phyloP scores from a whole-genome alignment of 2,113 vertebrate genomes.

The Pelecanus crispus region DNA sequence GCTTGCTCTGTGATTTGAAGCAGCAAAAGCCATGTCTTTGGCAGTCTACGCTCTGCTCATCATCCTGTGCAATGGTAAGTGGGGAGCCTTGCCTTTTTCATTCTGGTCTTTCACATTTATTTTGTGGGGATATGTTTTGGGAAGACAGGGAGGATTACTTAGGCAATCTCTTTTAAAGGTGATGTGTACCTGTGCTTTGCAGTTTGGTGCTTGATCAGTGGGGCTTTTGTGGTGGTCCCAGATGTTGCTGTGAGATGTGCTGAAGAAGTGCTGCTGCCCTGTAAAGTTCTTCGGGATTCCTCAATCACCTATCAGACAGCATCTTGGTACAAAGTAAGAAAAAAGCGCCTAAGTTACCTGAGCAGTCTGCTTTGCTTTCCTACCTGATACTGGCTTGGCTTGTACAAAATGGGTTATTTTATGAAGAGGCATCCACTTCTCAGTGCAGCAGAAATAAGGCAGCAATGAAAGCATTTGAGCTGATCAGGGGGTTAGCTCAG shows the following conservation, averaged over 20 bases:
- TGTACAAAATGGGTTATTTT: background rate
- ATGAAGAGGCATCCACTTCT: background rate
- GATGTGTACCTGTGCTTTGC: constrained; percentile 1
- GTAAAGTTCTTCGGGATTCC: constrained; percentile 38
- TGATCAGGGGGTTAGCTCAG: no score
- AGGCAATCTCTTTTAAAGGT: background rate
- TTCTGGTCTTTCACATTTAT: background rate
- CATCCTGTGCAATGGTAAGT: constrained; percentile 66
- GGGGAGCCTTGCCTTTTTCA: background rate
- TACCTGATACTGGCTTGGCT: background rate
- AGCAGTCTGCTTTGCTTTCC: background rate
- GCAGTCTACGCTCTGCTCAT: constrained; percentile 4
- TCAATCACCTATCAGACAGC: background rate
- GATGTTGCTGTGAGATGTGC: constrained; percentile 63
- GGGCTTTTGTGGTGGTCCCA: background rate
- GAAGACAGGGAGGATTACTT: background rate
- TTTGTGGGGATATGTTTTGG: background rate
- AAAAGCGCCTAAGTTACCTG: background rate
- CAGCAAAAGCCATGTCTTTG: background rate
- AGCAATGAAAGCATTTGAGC: background rate
- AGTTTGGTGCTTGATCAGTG: constrained; percentile 58
- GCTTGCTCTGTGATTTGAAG: background rate
- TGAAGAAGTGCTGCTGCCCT: constrained; percentile 66
- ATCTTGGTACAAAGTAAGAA: constrained; percentile 72
- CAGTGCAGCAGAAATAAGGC: background rate